Evolutionary conservation across 2,113 vertebrate species (phyloP).

Genomic region (Urocynchramus pylzowi): DNA sequence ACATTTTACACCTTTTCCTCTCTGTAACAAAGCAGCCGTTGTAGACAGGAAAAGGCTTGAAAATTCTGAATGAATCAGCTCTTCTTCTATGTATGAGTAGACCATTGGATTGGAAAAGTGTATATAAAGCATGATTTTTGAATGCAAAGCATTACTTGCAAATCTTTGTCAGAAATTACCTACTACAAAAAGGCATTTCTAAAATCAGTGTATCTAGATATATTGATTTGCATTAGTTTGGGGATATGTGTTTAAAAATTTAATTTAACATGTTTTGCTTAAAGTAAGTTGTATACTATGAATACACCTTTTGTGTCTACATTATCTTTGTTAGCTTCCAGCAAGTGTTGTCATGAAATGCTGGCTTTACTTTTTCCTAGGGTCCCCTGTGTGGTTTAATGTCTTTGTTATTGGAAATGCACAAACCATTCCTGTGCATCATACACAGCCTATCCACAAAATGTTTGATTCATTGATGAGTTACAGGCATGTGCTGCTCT

Average conservation of each 20-base stretch:
- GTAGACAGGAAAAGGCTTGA: not conserved
- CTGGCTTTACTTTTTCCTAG: not conserved
- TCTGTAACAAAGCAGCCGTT: not conserved
- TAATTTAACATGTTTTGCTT: not conserved
- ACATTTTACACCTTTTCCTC: conserved; percentile 25
- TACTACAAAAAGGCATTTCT: conserved; percentile 31
- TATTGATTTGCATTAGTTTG: not conserved
- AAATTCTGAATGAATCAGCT: not conserved
- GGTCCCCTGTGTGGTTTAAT: not conserved
- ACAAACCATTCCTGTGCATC: not conserved
- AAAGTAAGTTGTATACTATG: not conserved
- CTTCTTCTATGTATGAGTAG: not conserved
- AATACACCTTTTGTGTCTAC: not conserved
- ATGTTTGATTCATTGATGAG: conserved; percentile 25
- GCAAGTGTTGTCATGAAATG: not conserved
- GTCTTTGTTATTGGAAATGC: not conserved
- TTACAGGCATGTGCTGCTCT: conserved; percentile 29
- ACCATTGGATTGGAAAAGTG: not conserved
- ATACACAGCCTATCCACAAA: not conserved
- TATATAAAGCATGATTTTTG: not conserved
- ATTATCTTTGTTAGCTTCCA: not conserved
- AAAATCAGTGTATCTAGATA: not conserved
- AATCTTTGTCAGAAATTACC: conserved; percentile 56
- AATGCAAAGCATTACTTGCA: conserved; percentile 1
- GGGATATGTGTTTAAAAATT: not conserved